A percentile compares a stretch with the other conserved stretches of the same genome.
phyloP scores from a whole-genome alignment of 2,113 vertebrate genomes.

The Callipepla californica region DNA sequence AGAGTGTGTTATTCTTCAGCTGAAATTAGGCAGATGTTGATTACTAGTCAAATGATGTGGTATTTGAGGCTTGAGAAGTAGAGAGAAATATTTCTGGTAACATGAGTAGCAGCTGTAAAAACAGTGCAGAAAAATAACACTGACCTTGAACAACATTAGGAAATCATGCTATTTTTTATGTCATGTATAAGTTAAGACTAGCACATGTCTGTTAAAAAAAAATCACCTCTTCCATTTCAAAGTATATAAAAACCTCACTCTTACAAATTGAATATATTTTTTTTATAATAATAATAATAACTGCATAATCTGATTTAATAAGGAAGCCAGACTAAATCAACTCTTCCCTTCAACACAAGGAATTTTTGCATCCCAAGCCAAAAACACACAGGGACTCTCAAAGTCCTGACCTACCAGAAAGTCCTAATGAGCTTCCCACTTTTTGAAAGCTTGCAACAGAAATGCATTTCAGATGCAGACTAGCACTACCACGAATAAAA shows the following conservation, averaged over 20 bases:
- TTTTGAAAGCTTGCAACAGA: not conserved
- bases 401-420: conserved; percentile 42
- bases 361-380: conserved; percentile 20
- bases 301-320: not conserved
- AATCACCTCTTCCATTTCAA: not conserved
- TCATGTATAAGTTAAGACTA: conserved; percentile 6
- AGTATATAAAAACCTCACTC: not conserved
- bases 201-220: not conserved
- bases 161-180: not conserved
- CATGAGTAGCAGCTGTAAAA: conserved; percentile 66
- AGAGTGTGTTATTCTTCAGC: conserved; percentile 53
- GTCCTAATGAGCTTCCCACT: not conserved
- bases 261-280: not conserved
- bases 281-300: not conserved
- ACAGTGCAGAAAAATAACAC: conserved; percentile 37
- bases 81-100: conserved; percentile 55
- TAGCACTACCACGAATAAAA: not conserved
- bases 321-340: not conserved
- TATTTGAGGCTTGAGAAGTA: conserved; percentile 49
- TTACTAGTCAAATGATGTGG: conserved; percentile 53
- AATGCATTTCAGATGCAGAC: not conserved
- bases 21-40: conserved; percentile 65
- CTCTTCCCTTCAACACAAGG: not conserved
- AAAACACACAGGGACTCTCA: conserved; percentile 20
- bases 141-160: conserved; percentile 28